These are phyloP conservation scores for Cyphomyrus plagiostoma DNA, from an alignment of 2,113 vertebrate genomes.

Conservation along the genomic window DNA sequence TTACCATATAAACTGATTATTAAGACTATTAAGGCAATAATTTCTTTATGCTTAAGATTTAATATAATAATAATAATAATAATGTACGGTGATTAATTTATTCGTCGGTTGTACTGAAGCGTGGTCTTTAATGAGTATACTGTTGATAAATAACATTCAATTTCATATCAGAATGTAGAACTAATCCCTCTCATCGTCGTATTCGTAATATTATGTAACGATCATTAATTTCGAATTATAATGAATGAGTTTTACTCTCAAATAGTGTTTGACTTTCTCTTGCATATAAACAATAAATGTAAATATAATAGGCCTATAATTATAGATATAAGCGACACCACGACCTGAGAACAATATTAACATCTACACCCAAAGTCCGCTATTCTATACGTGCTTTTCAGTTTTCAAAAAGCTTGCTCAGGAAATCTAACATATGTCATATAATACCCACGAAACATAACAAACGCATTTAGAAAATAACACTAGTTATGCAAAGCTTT, in stretches of 20 bases:
- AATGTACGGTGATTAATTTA: neutral
- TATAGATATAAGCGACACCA: neutral
- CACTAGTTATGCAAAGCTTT: neutral
- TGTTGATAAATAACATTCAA: neutral
- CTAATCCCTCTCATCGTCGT: neutral
- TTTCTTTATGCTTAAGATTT: neutral
- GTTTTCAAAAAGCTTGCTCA: neutral
- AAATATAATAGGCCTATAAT: neutral
- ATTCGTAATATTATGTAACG: neutral
- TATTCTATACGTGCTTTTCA: neutral
- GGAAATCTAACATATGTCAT: neutral
- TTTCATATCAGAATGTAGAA: neutral
- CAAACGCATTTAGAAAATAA: neutral
- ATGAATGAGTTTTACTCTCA: neutral
- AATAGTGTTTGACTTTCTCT: neutral
- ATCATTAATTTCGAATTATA: neutral
- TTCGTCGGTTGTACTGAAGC: neutral
- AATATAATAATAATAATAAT: neutral
- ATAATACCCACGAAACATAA: neutral
- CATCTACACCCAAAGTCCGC: neutral
- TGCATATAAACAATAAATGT: neutral
- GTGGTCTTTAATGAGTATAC: neutral
- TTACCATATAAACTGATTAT: neutral
- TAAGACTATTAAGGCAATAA: neutral
- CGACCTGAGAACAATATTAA: neutral